phyloP scores from a whole-genome alignment of 2,113 vertebrate species.

The Psittacula cyanocephala region DNA sequence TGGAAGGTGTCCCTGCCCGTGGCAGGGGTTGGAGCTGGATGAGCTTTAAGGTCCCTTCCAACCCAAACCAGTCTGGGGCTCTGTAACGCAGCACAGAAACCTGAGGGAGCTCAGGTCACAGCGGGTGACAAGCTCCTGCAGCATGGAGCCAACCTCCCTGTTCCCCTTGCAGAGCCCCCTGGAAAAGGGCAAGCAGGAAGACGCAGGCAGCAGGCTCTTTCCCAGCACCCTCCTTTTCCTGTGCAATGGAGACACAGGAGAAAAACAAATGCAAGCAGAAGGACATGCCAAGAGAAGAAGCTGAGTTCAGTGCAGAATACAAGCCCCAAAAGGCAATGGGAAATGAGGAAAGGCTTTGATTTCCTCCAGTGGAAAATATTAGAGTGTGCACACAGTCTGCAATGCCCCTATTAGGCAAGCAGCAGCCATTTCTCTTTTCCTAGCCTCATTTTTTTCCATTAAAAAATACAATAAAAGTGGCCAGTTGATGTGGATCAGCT shows the following conservation, averaged over 20 bases:
- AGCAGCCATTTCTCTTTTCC: conserved; percentile 16
- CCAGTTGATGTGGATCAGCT: conserved; percentile 34
- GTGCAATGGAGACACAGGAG: not conserved
- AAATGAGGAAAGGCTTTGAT: conserved; percentile 17
- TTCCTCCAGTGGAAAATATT: conserved; percentile 41
- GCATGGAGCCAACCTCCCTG: fast-evolving
- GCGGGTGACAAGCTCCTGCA: not conserved
- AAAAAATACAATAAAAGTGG: conserved; percentile 8
- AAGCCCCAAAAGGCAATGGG: not conserved
- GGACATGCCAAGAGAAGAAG: not conserved
- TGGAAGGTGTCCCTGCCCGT: no score
- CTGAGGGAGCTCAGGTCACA: not conserved
- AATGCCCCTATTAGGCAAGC: conserved; percentile 1
- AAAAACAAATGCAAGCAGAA: not conserved
- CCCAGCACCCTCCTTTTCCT: not conserved
- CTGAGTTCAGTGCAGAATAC: not conserved
- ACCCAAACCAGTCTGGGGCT: not conserved
- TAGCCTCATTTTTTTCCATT: conserved; percentile 28
- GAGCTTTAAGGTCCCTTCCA: not conserved
- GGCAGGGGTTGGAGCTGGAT: not conserved
- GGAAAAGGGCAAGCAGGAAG: not conserved
- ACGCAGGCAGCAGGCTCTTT: not conserved
- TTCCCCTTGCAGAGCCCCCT: not conserved
- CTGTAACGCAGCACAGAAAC: not conserved
- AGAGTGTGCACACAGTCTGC: not conserved